Conservation (phyloP, 1,140 invertebrate genomes). For the Cherax destructor region DNA sequence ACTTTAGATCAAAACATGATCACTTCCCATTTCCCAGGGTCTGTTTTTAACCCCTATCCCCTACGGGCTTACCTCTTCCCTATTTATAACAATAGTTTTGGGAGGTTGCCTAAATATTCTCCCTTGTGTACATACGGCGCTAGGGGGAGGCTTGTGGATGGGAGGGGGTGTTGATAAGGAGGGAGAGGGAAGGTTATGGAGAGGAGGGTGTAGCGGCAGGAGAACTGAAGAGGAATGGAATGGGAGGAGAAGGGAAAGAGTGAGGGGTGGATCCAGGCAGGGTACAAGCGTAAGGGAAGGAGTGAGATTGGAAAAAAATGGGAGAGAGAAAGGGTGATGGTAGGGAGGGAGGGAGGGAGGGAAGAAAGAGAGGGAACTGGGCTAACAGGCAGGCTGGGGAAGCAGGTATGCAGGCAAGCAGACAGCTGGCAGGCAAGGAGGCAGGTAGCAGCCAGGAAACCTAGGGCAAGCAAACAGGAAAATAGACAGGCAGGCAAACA, state of each 20-base stretch:
- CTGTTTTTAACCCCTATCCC: too few species aligned
- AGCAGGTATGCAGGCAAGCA: too few species aligned
- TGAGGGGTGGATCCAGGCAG: not conserved
- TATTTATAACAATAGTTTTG: too few species aligned
- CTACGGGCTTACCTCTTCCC: too few species aligned
- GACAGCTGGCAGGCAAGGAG: too few species aligned
- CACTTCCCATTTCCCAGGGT: too few species aligned
- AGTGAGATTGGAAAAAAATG: constrained; percentile 1
- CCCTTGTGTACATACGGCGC: too few species aligned
- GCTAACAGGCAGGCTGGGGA: not conserved
- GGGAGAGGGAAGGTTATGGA: not conserved
- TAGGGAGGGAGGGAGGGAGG: not conserved
- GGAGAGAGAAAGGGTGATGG: not conserved
- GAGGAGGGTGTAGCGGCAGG: not conserved
- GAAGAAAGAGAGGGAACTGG: not conserved
- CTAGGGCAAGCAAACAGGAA: not conserved
- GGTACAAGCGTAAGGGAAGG: not conserved
- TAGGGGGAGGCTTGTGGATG: not conserved
- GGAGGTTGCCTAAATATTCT: not conserved
- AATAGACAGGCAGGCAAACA: not conserved
- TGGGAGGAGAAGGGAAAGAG: constrained; percentile 17
- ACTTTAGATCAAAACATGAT: too few species aligned
- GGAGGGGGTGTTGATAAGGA: not conserved
- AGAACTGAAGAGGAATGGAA: not conserved
- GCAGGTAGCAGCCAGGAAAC: too few species aligned